These are phyloP conservation scores for Microtus oregoni DNA, from an alignment of 2,113 vertebrate species.

Conservation along the genomic window DNA sequence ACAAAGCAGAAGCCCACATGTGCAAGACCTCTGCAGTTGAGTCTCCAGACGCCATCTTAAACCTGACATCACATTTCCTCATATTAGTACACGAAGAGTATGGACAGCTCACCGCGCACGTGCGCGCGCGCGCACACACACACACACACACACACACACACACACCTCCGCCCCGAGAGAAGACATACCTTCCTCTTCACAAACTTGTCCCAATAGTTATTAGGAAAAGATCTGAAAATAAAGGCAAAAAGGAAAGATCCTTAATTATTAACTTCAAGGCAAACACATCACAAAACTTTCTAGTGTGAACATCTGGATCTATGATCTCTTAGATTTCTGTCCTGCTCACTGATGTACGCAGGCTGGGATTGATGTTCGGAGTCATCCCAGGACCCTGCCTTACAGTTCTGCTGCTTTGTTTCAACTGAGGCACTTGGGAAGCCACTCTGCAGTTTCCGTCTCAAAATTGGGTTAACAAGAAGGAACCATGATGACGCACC, in stretches of 20 bases:
- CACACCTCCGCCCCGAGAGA: neutral
- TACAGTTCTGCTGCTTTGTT: neutral
- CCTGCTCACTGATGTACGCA: slow-evolving; percentile 33
- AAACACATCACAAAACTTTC: slow-evolving; percentile 8
- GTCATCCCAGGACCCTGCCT: neutral
- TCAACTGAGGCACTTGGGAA: slow-evolving; percentile 6
- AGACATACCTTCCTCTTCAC: slow-evolving; percentile 95
- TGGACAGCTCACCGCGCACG: neutral
- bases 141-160: no score
- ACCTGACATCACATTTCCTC: neutral
- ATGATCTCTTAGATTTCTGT: slow-evolving; percentile 5
- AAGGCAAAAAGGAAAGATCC: slow-evolving; percentile 47
- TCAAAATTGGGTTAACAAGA: slow-evolving; percentile 7
- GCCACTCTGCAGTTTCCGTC: neutral
- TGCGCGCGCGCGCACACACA: no score
- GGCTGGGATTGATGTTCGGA: slow-evolving; percentile 42
- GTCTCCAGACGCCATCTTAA: neutral
- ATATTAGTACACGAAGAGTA: neutral
- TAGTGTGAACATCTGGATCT: neutral
- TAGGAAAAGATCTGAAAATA: slow-evolving; percentile 94
- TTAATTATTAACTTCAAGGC: slow-evolving; percentile 64
- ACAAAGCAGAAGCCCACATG: slow-evolving; percentile 56
- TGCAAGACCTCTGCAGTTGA: slow-evolving; percentile 41
- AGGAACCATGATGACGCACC: neutral
- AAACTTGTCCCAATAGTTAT: slow-evolving; percentile 99